These are phyloP conservation scores for Microtus montanus DNA, from an alignment of 2,113 vertebrate species.

Conservation along the genomic window DNA sequence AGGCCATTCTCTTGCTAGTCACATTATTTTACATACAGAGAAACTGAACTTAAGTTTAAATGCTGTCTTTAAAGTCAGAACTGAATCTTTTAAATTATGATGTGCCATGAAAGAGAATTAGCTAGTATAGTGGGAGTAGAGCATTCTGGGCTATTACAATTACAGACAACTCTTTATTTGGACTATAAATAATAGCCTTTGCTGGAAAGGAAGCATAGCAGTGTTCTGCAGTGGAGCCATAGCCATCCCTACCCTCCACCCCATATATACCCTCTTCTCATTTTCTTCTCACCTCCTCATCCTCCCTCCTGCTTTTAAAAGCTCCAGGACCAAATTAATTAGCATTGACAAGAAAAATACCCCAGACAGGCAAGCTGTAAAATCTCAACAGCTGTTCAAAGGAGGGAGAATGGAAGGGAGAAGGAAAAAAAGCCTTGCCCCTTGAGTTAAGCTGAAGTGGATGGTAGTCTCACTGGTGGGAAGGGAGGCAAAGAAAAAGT, in stretches of 20 bases:
- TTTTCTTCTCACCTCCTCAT: neutral
- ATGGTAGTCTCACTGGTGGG: neutral
- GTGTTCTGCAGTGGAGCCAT: too few species aligned
- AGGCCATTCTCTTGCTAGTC: conserved; percentile 30
- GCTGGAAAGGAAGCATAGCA: neutral
- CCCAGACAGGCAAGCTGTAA: neutral
- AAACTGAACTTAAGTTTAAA: conserved; percentile 29
- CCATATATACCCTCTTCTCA: neutral
- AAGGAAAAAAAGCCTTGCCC: neutral
- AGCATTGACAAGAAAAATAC: neutral
- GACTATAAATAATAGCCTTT: neutral
- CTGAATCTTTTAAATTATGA: neutral
- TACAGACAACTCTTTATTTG: neutral
- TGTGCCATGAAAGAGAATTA: neutral
- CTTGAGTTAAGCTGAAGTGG: neutral
- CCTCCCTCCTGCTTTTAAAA: neutral
- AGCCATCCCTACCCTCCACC: neutral
- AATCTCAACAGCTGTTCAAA: neutral
- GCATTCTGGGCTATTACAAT: neutral
- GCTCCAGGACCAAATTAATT: neutral
- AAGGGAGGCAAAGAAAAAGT: neutral
- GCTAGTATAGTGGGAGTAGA: neutral
- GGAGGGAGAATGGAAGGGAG: neutral
- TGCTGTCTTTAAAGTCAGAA: conserved; percentile 2
- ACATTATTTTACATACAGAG: neutral